Evolutionary conservation across 2,797 vertebrate genomes (phyloP).

Genomic region (Leptodactylus fallax): DNA sequence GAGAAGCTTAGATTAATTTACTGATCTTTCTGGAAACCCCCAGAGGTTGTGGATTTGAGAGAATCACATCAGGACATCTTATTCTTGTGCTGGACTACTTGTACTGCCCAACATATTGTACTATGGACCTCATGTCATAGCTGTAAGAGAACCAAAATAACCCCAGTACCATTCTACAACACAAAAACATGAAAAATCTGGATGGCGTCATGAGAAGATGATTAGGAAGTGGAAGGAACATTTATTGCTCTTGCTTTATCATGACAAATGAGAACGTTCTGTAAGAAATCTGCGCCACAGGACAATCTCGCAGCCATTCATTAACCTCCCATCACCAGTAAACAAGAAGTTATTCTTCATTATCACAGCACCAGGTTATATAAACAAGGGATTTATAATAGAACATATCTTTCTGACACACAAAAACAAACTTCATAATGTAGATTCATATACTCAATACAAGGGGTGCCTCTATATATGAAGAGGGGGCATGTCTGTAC

Average conservation of each 20-base stretch:
- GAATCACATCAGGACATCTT: conserved; percentile 45
- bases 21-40: conserved; percentile 41
- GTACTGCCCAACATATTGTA: conserved; percentile 50
- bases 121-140: conserved; percentile 40
- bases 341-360: neutral
- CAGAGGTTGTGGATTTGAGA: conserved; percentile 53
- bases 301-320: neutral
- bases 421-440: neutral
- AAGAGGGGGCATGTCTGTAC: neutral
- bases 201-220: conserved; percentile 14
- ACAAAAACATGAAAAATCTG: conserved; percentile 1
- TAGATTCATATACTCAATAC: neutral
- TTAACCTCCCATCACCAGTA: neutral
- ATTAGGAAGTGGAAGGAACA: conserved; percentile 29
- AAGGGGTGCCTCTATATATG: neutral
- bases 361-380: neutral
- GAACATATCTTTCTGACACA: neutral
- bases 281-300: neutral
- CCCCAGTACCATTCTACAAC: neutral
- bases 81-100: conserved; percentile 36
- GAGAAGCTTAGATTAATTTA: conserved; percentile 46
- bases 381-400: neutral
- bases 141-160: conserved; percentile 28
- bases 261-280: conserved; percentile 44
- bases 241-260: conserved; percentile 9